Base-by-base conservation (phyloP, 2,113 vertebrate species). In the Toxotes chatareus region DNA sequence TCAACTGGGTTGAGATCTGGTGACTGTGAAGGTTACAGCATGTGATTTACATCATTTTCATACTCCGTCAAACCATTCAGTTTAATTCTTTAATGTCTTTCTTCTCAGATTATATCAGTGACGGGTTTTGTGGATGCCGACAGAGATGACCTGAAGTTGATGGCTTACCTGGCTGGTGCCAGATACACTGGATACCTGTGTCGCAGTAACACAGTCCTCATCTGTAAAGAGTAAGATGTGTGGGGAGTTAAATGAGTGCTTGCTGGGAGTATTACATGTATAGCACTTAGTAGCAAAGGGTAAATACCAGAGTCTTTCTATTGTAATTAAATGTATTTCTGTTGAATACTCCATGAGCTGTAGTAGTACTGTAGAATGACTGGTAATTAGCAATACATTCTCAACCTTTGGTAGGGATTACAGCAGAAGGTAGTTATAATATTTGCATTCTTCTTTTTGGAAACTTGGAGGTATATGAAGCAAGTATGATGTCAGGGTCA, bases 141-240 rank as follows among this genome's bases (percentile, higher is more conserved):
- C 94, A 94, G 98, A 86, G 97, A 98, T 64, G 98, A 99, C 91
- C 93, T 99, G 70, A 99, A 99, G 90, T 84, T 99, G 46, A 99
- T 99, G 98, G 96, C 97, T 0, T 97, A 97, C 87, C 90, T 99
- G 80, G 95, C 97, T 5, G 98, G 98, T 4, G 97, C 97, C 87
- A 96, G 97, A 27, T 99, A 99, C 85, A 99, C 98, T 0, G 98
- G 98, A 36, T 99, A 99, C 72, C 92, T 99, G 47, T 99, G 98
- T 74, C 97, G 97, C 67, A 98, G 97, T 88, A 99, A 99, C 91
- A 99, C 97, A 0, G 96, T 99, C 38, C 98, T 99, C 94, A 96
- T 99, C 94, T 99, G 98, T 71, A 99, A 97, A 95, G 97, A 98
- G 98, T 92, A 76, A 92, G 90, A 8, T 12, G 12, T 12, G 11